Conservation (phyloP, 2,113 vertebrate species). For the Chaetodon trifascialis region DNA sequence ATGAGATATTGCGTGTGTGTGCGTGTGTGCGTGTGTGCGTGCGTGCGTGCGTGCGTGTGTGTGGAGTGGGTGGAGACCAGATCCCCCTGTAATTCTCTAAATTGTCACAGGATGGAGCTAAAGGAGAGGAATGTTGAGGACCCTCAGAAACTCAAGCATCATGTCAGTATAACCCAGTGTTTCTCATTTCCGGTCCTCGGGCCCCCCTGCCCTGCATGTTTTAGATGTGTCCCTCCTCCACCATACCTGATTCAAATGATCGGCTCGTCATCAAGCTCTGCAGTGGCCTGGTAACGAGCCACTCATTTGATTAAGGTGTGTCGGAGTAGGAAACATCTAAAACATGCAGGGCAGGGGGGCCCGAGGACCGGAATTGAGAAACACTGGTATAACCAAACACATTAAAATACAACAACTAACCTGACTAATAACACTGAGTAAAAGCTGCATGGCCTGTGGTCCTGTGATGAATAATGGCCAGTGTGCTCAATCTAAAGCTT, state of each 20-base stretch:
- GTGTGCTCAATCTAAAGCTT: neutral
- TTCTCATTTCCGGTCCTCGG: no score
- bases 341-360: no score
- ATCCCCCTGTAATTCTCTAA: constrained; percentile 26
- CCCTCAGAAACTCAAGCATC: neutral
- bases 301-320: no score
- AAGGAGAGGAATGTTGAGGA: constrained; percentile 13
- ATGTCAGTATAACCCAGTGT: neutral
- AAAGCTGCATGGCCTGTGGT: neutral
- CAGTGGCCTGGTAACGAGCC: no score
- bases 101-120: constrained; percentile 57
- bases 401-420: neutral
- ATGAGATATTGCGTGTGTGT: neutral
- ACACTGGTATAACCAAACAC: neutral
- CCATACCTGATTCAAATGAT: no score
- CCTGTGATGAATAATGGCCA: neutral
- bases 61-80: neutral
- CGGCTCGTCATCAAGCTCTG: no score
- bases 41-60: neutral
- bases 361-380: no score
- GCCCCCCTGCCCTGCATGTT: no score
- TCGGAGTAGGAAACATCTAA: no score
- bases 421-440: neutral
- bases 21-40: neutral
- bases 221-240: no score